A percentile compares a stretch with the other conserved stretches of the same genome.
Evolutionary conservation across 2,888 invertebrate species (phyloP).

Genomic region (Diarsia rubi): DNA sequence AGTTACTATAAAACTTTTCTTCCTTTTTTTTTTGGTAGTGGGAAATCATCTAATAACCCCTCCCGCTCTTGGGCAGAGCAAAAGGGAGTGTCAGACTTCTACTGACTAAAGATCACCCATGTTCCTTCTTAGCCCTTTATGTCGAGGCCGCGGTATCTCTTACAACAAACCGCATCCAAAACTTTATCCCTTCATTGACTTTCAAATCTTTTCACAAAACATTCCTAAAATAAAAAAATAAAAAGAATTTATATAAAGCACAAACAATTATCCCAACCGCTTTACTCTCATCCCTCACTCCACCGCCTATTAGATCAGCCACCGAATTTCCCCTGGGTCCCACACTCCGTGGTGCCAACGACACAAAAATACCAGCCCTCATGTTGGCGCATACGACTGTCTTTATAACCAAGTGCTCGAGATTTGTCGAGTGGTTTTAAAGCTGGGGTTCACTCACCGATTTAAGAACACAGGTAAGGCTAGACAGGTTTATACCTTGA

Average conservation of each 20-base stretch:
- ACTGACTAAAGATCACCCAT: too few relatives aligned
- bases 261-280: slow-evolving; percentile 46
- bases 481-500: background rate
- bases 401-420: slow-evolving; percentile 36
- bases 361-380: slow-evolving; percentile 69
- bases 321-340: slow-evolving; percentile 77
- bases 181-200: background rate
- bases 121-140: too few relatives aligned
- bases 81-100: too few relatives aligned
- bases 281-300: slow-evolving; percentile 53
- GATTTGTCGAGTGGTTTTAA: slow-evolving; percentile 37
- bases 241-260: slow-evolving; percentile 25
- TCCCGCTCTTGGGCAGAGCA: too few relatives aligned
- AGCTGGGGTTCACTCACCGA: slow-evolving; percentile 25
- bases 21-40: too few relatives aligned
- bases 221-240: background rate
- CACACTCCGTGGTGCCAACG: slow-evolving; percentile 60
- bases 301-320: slow-evolving; percentile 71
- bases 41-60: too few relatives aligned
- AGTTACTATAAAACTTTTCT: too few relatives aligned
- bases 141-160: too few relatives aligned
- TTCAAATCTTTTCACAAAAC: background rate
- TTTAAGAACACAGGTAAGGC: slow-evolving; percentile 5
- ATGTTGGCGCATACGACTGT: slow-evolving; percentile 56
- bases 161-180: too few relatives aligned